Percentiles rank a stretch among this genome's conserved stretches.
Conservation (phyloP, 2,888 invertebrate genomes). For the Gymnocheta viridis region DNA sequence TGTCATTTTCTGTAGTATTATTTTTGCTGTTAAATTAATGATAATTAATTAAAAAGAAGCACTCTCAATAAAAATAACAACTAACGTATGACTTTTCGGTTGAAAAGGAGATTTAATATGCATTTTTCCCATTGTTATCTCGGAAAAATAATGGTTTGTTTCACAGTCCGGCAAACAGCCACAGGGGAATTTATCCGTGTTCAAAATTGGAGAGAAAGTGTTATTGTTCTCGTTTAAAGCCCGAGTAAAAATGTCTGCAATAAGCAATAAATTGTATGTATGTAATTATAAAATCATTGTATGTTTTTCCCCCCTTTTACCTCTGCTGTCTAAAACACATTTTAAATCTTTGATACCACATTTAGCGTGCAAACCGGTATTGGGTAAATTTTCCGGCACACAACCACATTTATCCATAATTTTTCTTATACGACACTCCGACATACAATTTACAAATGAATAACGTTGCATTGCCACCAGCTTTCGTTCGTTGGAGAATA, state of each 20-base stretch:
- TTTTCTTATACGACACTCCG: conserved; percentile 83
- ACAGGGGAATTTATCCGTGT: conserved; percentile 79
- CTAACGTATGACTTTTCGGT: conserved; percentile 51
- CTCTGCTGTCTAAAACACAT: conserved; percentile 77
- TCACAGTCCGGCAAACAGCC: conserved; percentile 86
- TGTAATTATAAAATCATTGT: neutral
- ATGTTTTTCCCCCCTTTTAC: conserved; percentile 68
- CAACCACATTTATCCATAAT: conserved; percentile 84
- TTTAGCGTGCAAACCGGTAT: conserved; percentile 77
- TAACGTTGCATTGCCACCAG: conserved; percentile 82
- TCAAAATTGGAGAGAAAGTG: conserved; percentile 72
- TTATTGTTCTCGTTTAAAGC: conserved; percentile 81
- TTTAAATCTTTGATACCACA: conserved; percentile 76
- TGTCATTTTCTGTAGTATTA: conserved; percentile 82
- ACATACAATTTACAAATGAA: conserved; percentile 86
- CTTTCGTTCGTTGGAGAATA: conserved; percentile 84
- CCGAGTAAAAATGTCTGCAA: conserved; percentile 75
- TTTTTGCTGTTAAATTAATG: conserved; percentile 79
- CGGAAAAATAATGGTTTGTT: conserved; percentile 85
- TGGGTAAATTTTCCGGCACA: conserved; percentile 84
- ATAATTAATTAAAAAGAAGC: neutral
- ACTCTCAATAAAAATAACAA: neutral
- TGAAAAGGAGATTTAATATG: conserved; percentile 79
- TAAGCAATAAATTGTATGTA: neutral
- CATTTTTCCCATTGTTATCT: conserved; percentile 85